A percentile compares a stretch with the other conserved stretches of the same genome.
Conservation (phyloP, 1,140 invertebrate species). For the Magallana gigas region DNA sequence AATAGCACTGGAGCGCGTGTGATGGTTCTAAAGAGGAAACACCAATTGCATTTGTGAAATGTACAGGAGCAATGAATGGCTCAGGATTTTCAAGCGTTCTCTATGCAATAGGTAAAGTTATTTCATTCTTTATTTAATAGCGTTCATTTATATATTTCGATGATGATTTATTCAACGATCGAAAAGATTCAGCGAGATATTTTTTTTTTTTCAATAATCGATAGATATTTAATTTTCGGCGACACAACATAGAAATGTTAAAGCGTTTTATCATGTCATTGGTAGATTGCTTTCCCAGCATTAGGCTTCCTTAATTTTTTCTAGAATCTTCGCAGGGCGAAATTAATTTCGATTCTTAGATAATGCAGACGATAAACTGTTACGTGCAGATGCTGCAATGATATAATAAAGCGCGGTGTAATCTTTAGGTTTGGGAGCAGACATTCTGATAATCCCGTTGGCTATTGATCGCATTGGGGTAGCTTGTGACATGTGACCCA, state of each 20-base stretch:
- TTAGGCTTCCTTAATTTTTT: too few species aligned
- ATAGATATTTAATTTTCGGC: background rate
- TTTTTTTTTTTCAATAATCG: background rate
- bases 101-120: background rate
- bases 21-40: background rate
- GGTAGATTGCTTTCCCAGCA: background rate
- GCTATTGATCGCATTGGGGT: too few species aligned
- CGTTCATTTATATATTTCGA: too few species aligned
- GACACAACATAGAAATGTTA: background rate
- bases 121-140: background rate
- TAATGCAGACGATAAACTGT: too few species aligned
- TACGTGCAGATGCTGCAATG: too few species aligned
- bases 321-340: too few species aligned
- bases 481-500: background rate
- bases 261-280: background rate
- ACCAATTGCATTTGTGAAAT: conserved; percentile 7
- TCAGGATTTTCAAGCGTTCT: conserved; percentile 2
- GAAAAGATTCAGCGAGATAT: background rate
- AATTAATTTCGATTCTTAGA: too few species aligned
- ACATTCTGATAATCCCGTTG: too few species aligned
- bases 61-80: background rate
- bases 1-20: background rate
- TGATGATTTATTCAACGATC: background rate
- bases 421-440: too few species aligned
- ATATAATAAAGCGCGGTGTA: too few species aligned